Evolutionary conservation across 2,888 invertebrate species (phyloP), one percentile per base, ranked within the genome.

Genomic region (Eumacrocentrus americanus): DNA sequence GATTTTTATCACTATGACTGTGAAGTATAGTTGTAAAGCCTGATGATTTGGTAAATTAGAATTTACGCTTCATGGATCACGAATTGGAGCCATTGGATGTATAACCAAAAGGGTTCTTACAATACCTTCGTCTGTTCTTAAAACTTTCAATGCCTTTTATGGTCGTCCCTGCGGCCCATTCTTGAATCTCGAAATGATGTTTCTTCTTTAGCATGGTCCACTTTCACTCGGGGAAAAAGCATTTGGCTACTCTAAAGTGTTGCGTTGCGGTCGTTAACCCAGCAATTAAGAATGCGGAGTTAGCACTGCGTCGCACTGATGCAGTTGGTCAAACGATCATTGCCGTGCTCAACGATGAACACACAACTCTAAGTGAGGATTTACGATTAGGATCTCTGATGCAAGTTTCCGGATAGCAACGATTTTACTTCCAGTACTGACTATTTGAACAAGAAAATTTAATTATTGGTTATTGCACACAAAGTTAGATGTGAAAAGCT

Each of bases 261-360:
- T n/a, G 22, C 53, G 58, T 47, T 59, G 48, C 67, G 76, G 75
- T 73, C 76, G 62, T 76, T 74, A 74, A 76, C 76, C 76, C 61
- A 59, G 63, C 66, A 72, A 76, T 78, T 74, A 76, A 72, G 66
- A 70, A 71, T 67, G 67, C 4, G 5, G 68, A 69, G 63, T 72
- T 67, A 70, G 69, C 71, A 67, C 70, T 68, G 42, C 50, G 48
- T 53, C 55, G 60, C 60, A 47, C n/a, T 25, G 47, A 47, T 35
- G 69, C 66, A 67, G 63, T 67, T 64, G 64, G 67, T 67, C 67
- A 70, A 71, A 64, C 68, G 69, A 71, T 73, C 68, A 29, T 29
- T 29, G 68, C 71, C 68, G 67, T 67, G 64, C 67, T 70, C 62
- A 69, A 63, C 67, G 67, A 68, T 55, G 34, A 55, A 55, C 40